A percentile compares a stretch with the other conserved stretches of the same genome.
These are phyloP conservation scores for Apamea sordens DNA, from an alignment of 2,888 invertebrate genomes.

Conservation along the genomic window DNA sequence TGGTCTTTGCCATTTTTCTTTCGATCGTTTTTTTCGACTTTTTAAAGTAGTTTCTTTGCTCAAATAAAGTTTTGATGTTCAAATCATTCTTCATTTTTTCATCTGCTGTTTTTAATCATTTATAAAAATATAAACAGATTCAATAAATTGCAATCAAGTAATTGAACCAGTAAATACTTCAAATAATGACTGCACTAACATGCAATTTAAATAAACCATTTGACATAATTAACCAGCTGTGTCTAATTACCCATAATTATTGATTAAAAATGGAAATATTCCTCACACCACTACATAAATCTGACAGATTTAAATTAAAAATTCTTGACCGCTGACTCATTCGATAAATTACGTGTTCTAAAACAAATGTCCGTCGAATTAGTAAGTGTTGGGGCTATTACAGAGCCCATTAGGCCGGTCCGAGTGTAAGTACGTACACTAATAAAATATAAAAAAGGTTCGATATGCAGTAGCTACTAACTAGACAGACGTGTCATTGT, in stretches of 20 bases:
- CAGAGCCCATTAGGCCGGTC: constrained; percentile 66
- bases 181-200: not conserved
- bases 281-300: constrained; percentile 36
- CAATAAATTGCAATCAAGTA: not conserved
- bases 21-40: constrained; percentile 8
- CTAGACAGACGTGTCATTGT: constrained; percentile 64
- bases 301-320: constrained; percentile 51
- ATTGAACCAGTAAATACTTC: not conserved
- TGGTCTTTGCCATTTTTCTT: constrained; percentile 56
- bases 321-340: constrained; percentile 51
- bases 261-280: constrained; percentile 38
- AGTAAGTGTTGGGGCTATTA: constrained; percentile 74
- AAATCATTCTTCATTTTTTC: not conserved
- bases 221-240: constrained; percentile 8
- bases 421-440: constrained; percentile 63
- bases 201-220: constrained; percentile 4
- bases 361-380: constrained; percentile 67
- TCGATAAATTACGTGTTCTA: constrained; percentile 54
- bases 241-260: constrained; percentile 29
- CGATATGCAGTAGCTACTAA: constrained; percentile 69
- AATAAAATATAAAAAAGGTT: constrained; percentile 69
- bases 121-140: not conserved
- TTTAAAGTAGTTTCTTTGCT: not conserved
- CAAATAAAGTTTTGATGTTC: not conserved
- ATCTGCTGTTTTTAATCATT: constrained; percentile 8